A percentile compares a stretch with the other conserved stretches of the same genome.
Conservation (phyloP, 1,140 invertebrate genomes). For the Apis florea region DNA sequence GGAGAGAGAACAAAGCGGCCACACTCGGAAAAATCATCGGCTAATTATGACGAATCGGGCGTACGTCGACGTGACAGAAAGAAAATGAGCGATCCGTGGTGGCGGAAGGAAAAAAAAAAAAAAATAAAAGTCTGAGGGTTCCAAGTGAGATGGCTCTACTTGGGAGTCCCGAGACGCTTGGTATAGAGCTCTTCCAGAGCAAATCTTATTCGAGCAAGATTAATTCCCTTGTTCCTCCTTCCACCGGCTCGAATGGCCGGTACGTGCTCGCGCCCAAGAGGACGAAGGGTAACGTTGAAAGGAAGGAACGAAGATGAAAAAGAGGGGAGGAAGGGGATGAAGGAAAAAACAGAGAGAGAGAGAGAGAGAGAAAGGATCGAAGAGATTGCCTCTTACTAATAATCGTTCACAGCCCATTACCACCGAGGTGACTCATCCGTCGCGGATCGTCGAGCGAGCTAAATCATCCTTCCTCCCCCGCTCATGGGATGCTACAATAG, state of each 20-base stretch:
- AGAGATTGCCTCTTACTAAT: slow-evolving; percentile 55
- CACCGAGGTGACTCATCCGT: slow-evolving; percentile 58
- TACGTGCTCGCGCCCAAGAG: slow-evolving; percentile 17
- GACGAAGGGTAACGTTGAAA: not conserved
- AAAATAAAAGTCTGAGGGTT: not conserved
- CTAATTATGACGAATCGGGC: slow-evolving; percentile 14
- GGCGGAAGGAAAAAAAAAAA: not conserved
- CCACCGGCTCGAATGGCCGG: slow-evolving; percentile 35
- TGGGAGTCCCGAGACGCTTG: slow-evolving; percentile 6
- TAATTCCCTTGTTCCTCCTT: slow-evolving; percentile 44
- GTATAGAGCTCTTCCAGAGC: slow-evolving; percentile 17
- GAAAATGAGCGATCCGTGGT: not conserved
- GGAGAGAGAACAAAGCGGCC: not conserved
- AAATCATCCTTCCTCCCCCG: slow-evolving; percentile 55
- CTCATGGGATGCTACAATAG: too few relatives aligned
- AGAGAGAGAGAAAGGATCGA: not conserved
- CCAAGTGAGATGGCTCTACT: slow-evolving; percentile 11
- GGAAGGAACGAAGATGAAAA: not conserved
- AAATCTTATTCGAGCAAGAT: slow-evolving; percentile 55
- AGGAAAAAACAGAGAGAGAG: not conserved
- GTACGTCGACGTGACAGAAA: not conserved
- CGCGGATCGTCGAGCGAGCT: slow-evolving; percentile 43
- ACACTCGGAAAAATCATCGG: not conserved
- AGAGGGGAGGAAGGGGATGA: not conserved
- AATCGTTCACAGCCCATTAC: slow-evolving; percentile 66